Base-by-base conservation (phyloP, 2,888 invertebrate genomes). In the Tenthredo amoena region DNA sequence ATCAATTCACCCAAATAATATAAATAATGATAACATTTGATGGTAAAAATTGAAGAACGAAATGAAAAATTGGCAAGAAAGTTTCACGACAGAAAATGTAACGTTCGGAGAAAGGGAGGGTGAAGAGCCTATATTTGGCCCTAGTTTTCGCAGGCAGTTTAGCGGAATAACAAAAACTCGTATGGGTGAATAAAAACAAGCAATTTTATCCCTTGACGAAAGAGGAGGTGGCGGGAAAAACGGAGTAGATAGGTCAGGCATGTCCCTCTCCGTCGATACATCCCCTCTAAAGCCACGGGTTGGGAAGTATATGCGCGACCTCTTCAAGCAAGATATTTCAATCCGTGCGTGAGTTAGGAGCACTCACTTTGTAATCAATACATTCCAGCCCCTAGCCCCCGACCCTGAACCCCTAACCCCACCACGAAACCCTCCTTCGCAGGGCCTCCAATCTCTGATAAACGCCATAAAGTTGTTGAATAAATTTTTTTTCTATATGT, bases 281-380 rank as follows among this genome's bases (percentile, higher is more conserved):
- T 9, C 55, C 31, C 12, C 18, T 77, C 26, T 21, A 12, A 18
- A 15, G 77, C 10, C 5, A n/a, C 12, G 55, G 76, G 50, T 15
- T 31, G 76, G 9, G 62, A 26, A 10, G 26, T 62, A 81, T 81
- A 81, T 40, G 58, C 62, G 40, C 62, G 81, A 81, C 10, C 81
- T 81, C 62, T 62, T 43, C n/a, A 77, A 47, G 15, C 47, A 34
- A 85, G 85, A 81, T 85, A 76, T 85, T 85, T 85, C 85, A 85
- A 85, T 68, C 85, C 62, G 40, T 62, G 85, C 68, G 65, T 81
- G 85, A 85, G 65, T 81, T 85, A 79, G 77, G 85, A 79, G 79
- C 76, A 21, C 65, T 81, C 79, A 68, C 79, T 62, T 31, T 31
- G 76, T 81, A 79, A 85, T 85, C 85, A 47, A 85, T 79, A 85